Base-by-base conservation (phyloP, 1,140 invertebrate species). In the Cyrtorhinus lividipennis region DNA sequence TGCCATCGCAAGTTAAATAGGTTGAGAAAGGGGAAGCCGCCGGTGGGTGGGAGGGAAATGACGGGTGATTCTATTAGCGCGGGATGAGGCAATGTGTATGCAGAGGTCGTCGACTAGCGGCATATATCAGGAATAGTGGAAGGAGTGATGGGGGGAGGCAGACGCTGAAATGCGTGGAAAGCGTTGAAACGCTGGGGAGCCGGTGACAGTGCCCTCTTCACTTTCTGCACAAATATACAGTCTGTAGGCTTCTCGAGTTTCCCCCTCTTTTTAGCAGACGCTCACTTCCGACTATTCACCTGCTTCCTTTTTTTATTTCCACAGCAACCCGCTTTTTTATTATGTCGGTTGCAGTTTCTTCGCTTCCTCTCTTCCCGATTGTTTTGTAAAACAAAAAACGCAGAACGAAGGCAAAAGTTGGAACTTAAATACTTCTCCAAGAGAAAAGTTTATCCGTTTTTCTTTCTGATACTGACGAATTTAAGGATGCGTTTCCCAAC, bases 61-160 rank as follows among this genome's bases (percentile, higher is more conserved):
- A 53, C 48, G 10, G 48, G 48, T 53, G 48, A 53, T 53, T 53
- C 48, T 53, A 53, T 53, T 53, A 53, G 48, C 48, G 48, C 8
- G 38, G 48, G 48, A 53, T 53, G 48, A 53, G 48, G 48, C 48
- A 53, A 53, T 53, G 48, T 53, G 48, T 53, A 53, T 53, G 48
- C 48, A 53, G 48, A 20, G 48, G 48, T 20, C 48, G 48, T 53
- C 8, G 48, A 53, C 12, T 12, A 53, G 48, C 10, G 20, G 48
- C 48, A 53, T 53, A 53, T 53, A 53, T 53, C 48, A 53, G 48
- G 10, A 20, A 53, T 8, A 20, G 8, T 8, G 12, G 5, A 20
- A 20, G 48, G 48, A 8, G 48, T 12, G 48, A 20, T 53, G 48
- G 48, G 15, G 5, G 5, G 30, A 15, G 30, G 30, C 30, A 15